Base-by-base conservation (phyloP, 2,113 vertebrate species). In the Eonycteris spelaea region DNA sequence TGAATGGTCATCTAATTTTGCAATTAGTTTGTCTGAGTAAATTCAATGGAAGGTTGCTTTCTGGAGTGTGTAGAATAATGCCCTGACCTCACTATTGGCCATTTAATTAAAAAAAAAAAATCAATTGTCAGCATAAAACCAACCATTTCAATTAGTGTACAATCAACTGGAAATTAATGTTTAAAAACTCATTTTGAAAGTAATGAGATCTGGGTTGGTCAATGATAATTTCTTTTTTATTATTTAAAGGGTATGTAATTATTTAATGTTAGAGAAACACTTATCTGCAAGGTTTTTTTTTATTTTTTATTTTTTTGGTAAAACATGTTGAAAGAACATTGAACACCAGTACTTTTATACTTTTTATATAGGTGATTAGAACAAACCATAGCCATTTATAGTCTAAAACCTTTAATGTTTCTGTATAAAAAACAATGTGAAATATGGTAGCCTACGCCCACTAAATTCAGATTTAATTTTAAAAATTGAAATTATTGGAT, bases 141-240 rank as follows among this genome's bases (percentile, higher is more conserved):
- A 96, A 89, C 84, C n/a, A 24, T 89, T 84, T 86, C 55, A 96
- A 89, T 97, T 97, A 95, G 55, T 28, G 16, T 86, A 86, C 85
- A 97, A 91, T 96, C 75, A 97, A 88, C 94, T 94, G 30, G 67
- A 97, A 98, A 94, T 40, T 3, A 67, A 92, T 88, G 16, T 86
- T 90, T 92, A 93, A 78, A 80, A 97, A 95, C 75, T 93, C 55
- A 87, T 40, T 63, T 88, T 94, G 67, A 78, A 97, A 95, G 18
- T 90, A 94, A 86, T 95, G 59, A 38, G 5, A 93, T 94, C 91
- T 93, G 35, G 35, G 8, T 86, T 97, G 86, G 28, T 45, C 40
- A 67, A 75, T 30, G n/a, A 10, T 88, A 65, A 57, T 90, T 90
- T 85, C 38, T 74, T 95, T 96, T 33, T 73, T 88, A 87, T 80